Evolutionary conservation across 2,113 vertebrate species (phyloP).

Genomic region (Calcarius ornatus): DNA sequence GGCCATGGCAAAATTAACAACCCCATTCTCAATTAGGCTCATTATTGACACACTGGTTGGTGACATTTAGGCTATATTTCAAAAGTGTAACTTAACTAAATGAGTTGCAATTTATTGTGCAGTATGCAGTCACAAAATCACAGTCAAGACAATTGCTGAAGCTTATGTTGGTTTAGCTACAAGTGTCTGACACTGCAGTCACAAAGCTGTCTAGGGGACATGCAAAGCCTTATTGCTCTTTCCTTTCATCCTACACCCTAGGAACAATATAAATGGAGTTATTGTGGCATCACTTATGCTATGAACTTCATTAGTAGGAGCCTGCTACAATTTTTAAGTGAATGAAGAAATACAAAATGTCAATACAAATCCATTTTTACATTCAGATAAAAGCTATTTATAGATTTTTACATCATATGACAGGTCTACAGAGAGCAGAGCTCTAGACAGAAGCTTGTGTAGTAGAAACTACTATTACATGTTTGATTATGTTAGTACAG

Average conservation of each 20-base stretch:
- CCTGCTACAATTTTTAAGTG: background rate
- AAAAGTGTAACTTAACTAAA: background rate
- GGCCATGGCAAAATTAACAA: background rate
- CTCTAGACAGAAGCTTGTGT: background rate
- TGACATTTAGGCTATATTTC: background rate
- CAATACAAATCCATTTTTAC: constrained; percentile 11
- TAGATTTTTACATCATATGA: background rate
- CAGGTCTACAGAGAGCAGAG: background rate
- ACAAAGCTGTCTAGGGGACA: background rate
- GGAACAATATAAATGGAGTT: background rate
- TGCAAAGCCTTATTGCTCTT: background rate
- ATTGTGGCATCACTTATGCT: background rate
- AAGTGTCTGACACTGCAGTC: background rate
- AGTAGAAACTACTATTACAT: background rate
- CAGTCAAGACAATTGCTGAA: background rate
- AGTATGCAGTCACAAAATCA: background rate
- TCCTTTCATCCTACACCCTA: background rate
- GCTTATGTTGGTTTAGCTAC: background rate
- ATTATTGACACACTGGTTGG: background rate
- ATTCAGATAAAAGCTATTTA: background rate
- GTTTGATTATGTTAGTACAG: background rate
- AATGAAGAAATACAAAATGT: background rate
- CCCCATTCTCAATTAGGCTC: background rate
- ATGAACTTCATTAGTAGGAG: background rate
- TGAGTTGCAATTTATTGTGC: background rate